Conservation (phyloP, 2,797 vertebrate species). For the Acipenser oxyrinchus region DNA sequence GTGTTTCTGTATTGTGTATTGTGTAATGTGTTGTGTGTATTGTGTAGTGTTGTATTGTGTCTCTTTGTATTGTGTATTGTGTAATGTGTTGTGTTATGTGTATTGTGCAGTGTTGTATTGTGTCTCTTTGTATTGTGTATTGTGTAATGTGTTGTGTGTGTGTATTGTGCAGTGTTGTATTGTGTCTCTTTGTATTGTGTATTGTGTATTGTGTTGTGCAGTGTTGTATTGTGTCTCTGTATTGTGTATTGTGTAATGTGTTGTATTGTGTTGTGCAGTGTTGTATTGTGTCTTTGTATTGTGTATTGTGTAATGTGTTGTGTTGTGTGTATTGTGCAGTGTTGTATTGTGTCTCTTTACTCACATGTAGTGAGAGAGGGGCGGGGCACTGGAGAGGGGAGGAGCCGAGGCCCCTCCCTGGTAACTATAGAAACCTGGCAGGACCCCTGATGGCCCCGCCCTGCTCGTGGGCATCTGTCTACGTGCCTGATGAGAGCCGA, state of each 20-base stretch:
- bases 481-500: conserved; percentile 57
- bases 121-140: conserved; percentile 9
- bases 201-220: too few species aligned
- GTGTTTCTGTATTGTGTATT: background rate
- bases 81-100: too few species aligned
- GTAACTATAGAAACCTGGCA: conserved; percentile 19
- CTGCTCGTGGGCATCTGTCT: conserved; percentile 21
- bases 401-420: conserved; percentile 33
- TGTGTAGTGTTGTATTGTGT: background rate
- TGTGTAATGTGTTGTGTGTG: too few species aligned
- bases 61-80: conserved; percentile 10
- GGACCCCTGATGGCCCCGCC: background rate
- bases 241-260: too few species aligned
- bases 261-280: too few species aligned
- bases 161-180: too few species aligned
- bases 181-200: conserved; percentile 11
- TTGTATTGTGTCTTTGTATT: too few species aligned
- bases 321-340: too few species aligned
- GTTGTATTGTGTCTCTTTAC: conserved; percentile 16
- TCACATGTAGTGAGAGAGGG: conserved; percentile 42
- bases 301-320: too few species aligned
- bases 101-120: background rate
- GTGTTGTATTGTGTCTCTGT: too few species aligned
- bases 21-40: too few species aligned
- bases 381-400: conserved; percentile 36